Conservation (phyloP, 2,888 invertebrate species). For the Synergus japonicus region DNA sequence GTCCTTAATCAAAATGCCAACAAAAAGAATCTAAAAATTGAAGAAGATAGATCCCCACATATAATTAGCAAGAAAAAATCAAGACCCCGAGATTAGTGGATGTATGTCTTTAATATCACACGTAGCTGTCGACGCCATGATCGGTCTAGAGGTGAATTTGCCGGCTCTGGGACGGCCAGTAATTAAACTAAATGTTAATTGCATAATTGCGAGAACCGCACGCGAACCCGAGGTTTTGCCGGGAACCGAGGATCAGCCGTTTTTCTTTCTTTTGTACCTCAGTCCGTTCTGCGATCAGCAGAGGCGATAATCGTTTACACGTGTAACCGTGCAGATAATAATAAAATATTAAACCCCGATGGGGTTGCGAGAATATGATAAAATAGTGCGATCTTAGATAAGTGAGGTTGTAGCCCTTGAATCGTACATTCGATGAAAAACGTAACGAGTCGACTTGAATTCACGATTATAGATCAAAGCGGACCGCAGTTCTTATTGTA, state of each 20-base stretch:
- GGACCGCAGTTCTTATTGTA: background rate
- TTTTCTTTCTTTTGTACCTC: slow-evolving; percentile 39
- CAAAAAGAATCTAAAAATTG: background rate
- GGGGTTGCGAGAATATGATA: slow-evolving; percentile 41
- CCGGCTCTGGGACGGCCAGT: slow-evolving; percentile 22
- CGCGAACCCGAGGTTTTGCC: slow-evolving; percentile 38
- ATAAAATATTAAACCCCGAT: slow-evolving; percentile 39
- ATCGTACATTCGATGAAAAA: slow-evolving; percentile 29
- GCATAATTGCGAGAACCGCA: slow-evolving; percentile 57
- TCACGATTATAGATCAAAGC: slow-evolving; percentile 34
- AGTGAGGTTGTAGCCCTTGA: slow-evolving; percentile 1
- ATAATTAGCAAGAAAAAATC: slow-evolving; percentile 9
- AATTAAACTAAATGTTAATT: slow-evolving; percentile 64
- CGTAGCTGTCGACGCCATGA: slow-evolving; percentile 29
- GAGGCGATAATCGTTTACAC: slow-evolving; percentile 36
- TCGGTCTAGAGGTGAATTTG: slow-evolving; percentile 13
- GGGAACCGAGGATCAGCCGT: slow-evolving; percentile 56
- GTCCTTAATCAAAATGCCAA: background rate
- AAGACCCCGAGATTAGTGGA: background rate
- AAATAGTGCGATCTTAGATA: slow-evolving; percentile 25
- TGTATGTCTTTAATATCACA: background rate
- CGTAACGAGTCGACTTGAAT: slow-evolving; percentile 14
- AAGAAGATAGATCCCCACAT: background rate
- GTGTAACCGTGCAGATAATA: slow-evolving; percentile 35
- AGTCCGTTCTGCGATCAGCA: slow-evolving; percentile 16